A percentile compares a stretch with the other conserved stretches of the same genome.
Conservation (phyloP, 1,140 invertebrate species). For the Drosophila bipectinata region DNA sequence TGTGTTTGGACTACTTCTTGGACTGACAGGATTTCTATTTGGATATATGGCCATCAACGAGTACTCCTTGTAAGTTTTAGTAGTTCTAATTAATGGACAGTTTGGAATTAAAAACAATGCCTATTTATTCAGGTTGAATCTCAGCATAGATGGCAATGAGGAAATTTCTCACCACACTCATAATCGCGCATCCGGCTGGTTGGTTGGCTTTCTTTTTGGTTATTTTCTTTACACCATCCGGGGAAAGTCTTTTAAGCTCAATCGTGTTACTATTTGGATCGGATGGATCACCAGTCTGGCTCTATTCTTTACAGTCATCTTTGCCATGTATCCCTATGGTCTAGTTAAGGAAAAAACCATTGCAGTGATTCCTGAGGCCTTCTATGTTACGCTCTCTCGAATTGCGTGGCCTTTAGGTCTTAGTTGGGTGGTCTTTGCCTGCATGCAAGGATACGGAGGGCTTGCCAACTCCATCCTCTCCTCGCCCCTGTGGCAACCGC, state of each 20-base stretch:
- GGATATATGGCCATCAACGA: constrained; percentile 54
- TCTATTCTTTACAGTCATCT: constrained; percentile 66
- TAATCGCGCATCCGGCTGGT: constrained; percentile 63
- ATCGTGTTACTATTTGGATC: constrained; percentile 37
- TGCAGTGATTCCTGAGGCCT: constrained; percentile 84
- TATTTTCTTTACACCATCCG: constrained; percentile 60
- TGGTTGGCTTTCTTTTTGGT: constrained; percentile 69
- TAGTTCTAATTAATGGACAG: background rate
- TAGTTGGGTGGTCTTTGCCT: constrained; percentile 89
- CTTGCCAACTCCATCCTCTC: constrained; percentile 84
- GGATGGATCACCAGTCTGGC: constrained; percentile 64
- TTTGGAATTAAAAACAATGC: no score
- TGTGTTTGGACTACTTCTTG: constrained; percentile 31
- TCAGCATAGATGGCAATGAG: background rate
- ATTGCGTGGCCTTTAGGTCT: constrained; percentile 86
- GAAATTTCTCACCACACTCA: constrained; percentile 48
- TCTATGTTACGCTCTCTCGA: constrained; percentile 87
- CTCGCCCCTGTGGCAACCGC: constrained; percentile 84
- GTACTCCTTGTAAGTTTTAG: constrained; percentile 39
- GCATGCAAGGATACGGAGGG: constrained; percentile 87
- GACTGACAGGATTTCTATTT: constrained; percentile 44
- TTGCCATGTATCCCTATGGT: constrained; percentile 75
- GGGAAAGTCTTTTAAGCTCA: constrained; percentile 42
- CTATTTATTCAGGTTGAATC: constrained; percentile 2
- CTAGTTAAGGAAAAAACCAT: constrained; percentile 34